Base-by-base conservation (phyloP, 2,888 invertebrate species). In the Agrochola lota region DNA sequence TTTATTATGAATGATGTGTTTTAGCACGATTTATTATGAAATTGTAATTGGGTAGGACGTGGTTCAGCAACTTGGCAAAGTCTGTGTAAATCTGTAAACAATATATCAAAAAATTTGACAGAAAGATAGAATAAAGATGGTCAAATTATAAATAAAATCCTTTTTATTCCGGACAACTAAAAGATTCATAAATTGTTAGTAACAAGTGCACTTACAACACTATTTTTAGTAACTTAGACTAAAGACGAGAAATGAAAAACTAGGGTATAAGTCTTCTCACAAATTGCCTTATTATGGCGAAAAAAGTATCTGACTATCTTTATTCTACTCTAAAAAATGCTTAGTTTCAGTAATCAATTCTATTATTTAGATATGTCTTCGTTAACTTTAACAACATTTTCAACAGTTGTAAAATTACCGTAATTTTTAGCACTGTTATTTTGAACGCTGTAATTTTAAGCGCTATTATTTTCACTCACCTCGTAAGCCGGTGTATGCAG, bases 401-500 rank as follows among this genome's bases (percentile, higher is more conserved):
- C 59, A 59, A 59, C 15, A n/a, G 15, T 59, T 59, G 26, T 15
- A 26, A 26, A 59, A 59, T 15, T 59, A 6, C 8, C 15, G 26
- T 49, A 49, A 17, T 46, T 17, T 17, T 20, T 20, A 20, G 0
- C 20, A 52, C 7, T 52, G 15, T 30, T 60, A 59, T 60, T 60
- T 60, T 60, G 20, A 30, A 20, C 30, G 20, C 30, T 20, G 20
- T 9, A 9, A 59, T 60, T 60, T 60, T 60, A 40, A 23, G 20
- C 20, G 2, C 26, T 26, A 23, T n/a, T 30, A 17, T 43, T 26
- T 30, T n/a, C 63, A 91, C 97, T 95, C 93, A 98, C 98, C 97
- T 98, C 97, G 90, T 98, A 98, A 64, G 97, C 97, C 89, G 98
- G 98, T 87, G 97, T 95, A 89, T 97, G 97, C 87, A 98, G 97